Evolutionary conservation across 2,113 vertebrate genomes (phyloP), one percentile per base, ranked within the genome.

Genomic region (Oreotragus oreotragus): DNA sequence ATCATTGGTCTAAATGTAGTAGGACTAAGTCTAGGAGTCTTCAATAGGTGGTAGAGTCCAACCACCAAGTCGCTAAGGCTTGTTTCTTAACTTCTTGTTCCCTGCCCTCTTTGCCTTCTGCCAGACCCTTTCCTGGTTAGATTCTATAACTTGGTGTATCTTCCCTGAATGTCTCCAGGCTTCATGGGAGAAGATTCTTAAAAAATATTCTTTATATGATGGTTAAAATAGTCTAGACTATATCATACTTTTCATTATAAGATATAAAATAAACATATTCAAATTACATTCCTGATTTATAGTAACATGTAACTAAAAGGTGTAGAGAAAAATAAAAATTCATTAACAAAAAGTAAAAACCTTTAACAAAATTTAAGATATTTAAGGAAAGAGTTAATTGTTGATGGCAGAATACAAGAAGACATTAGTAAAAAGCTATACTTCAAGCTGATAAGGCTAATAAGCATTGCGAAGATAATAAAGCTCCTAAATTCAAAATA

Each of bases 401-500:
- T 83, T 77, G 49, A 95, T n/a, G 27, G 39, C 28, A 86, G 53
- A 76, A 76, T 76, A 87, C 47, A 93, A 28, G 39, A 88, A 39
- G n/a, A 45, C 23, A 94, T 64, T 66, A 88, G 33, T 84, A 49
- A 88, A 96, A 66, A 92, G 27, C 39, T 83, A 30, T 43, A 51
- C 36, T 62, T 90, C 15, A 87, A 64, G 49, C 45, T 70, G 25
- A 33, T 89, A 95, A 96, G 55, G 77, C 43, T 79, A 93, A 95
- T 70, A 70, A 70, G 15, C 30, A 76, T 1, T 62, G 23, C n/a
- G 84, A 83, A 90, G 6, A 81, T 87, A 90, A 88, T 57, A 70
- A 95, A 95, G 64, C 9, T 57, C 45, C 60, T 87, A 76, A 90
- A 76, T 76, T 81, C 87, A 93, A 93, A 93, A 73, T 43, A 83